Base-by-base conservation (phyloP, 2,797 vertebrate genomes). In the Danio kyathit region DNA sequence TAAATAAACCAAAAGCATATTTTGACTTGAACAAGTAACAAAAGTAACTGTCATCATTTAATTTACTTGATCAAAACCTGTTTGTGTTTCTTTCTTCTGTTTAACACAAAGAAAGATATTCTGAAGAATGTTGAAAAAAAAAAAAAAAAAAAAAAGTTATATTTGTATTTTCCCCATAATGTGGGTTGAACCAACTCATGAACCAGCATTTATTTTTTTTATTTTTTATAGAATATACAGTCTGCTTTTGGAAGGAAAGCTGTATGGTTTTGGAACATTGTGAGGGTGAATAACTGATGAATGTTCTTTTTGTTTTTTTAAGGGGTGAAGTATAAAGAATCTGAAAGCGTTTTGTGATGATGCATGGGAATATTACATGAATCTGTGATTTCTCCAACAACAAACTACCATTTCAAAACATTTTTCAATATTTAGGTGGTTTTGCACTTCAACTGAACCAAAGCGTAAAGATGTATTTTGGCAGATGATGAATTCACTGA, bases 391-490 rank as follows among this genome's bases (percentile, higher is more conserved):
- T 69, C 11, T 49, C 40, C 38, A 79, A 54, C 38, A 79, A 52
- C 29, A 51, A 79, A 60, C n/a, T 78, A 57, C 64, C 59, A 70
- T 60, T 49, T 21, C 29, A 41, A 79, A 79, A 71, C n/a, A 61
- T 70, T 61, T 79, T 71, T 54, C 13, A 63, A 17, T 11, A 72
- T 74, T 65, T 74, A 57, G 19, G 16, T 66, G 78, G 40, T 54
- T 64, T 74, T 80, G 78, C 70, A 74, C 78, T 80, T 57, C 11
- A 73, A 52, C 38, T 71, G 67, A 79, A 73, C 48, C 49, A 17
- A 83, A 61, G 56, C 13, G 1, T 79, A 49, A 65, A 80, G 64
- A 84, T 74, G 60, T 64, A 46, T 59, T 69, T 51, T 80, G 82
- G 71, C 65, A 73, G 65, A 74, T 29, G 48, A 73, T 43, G 75